phyloP scores from a whole-genome alignment of 2,113 vertebrate species.

The Noturus placidus region DNA sequence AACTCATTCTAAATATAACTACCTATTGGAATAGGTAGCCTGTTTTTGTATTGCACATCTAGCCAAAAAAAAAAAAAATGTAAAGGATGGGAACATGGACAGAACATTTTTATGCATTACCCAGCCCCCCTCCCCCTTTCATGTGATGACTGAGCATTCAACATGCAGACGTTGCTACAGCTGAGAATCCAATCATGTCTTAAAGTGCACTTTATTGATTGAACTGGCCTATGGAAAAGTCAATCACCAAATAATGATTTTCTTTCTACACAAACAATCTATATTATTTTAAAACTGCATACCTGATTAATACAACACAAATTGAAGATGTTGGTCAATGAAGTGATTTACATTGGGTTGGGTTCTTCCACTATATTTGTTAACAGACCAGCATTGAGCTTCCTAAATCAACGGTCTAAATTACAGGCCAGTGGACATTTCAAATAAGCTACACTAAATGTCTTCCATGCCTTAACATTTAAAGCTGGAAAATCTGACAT shows the following conservation, averaged over 20 bases:
- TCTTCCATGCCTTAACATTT: not conserved
- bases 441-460: not conserved
- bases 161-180: not conserved
- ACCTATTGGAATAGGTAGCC: constrained; percentile 25
- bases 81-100: not conserved
- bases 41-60: not conserved
- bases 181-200: constrained; percentile 20
- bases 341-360: not conserved
- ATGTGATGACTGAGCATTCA: not conserved
- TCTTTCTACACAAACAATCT: constrained; percentile 31
- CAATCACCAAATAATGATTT: constrained; percentile 36
- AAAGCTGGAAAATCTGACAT: not conserved
- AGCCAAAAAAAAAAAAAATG: not conserved
- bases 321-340: not conserved
- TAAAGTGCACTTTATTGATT: constrained; percentile 28
- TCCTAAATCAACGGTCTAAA: not conserved
- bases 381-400: not conserved
- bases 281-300: constrained; percentile 32
- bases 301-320: constrained; percentile 11
- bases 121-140: not conserved
- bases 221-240: not conserved
- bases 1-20: constrained; percentile 63
- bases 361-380: not conserved
- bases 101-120: not conserved
- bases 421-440: not conserved